Base-by-base conservation (phyloP, 2,888 invertebrate genomes). In the Bruchidius siliquastri region DNA sequence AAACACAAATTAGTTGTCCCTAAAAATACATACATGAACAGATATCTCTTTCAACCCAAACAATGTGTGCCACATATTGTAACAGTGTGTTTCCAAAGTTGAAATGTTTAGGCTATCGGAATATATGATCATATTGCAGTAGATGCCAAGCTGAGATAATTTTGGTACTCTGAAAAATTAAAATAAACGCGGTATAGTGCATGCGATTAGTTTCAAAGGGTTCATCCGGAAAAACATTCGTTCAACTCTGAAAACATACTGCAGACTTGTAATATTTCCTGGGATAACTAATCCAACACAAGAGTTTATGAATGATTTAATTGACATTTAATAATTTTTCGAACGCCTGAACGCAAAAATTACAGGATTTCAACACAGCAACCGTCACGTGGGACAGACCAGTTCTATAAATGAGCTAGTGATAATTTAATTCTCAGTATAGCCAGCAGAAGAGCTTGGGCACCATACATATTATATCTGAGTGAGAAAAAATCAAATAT, bases 281-380 rank as follows among this genome's bases (percentile, higher is more conserved):
- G 49, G 49, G 49, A 49, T 49, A 49, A 49, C 49, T 49, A 49
- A 49, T 49, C 49, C 49, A 49, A 49, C 49, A 49, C 49, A 68
- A 68, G 20, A 21, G 18, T 68, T 68, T 78, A 77, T 83, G 84
- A 83, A 83, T 84, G 83, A 83, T 84, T 83, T 85, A 85, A 85
- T 85, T 85, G 85, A 85, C 85, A 85, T 85, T 83, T 81, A 85
- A 84, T 82, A 82, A 84, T 83, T 83, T 82, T 80, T 77, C n/a
- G n/a, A 22, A 77, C 72, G 71, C 26, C 30, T 74, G 71, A 30
- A 73, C 70, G 49, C 32, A 71, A 72, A 77, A 74, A 66, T 68
- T 67, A 49, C 18, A 18, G 18, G 49, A 8, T 13, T 49, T 4
- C 49, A n/a, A 49, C 8, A 49, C 49, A 13, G 8, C 49, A 49